Evolutionary conservation across 2,797 vertebrate species (phyloP).

Genomic region (Lepilemur ruficaudatus): DNA sequence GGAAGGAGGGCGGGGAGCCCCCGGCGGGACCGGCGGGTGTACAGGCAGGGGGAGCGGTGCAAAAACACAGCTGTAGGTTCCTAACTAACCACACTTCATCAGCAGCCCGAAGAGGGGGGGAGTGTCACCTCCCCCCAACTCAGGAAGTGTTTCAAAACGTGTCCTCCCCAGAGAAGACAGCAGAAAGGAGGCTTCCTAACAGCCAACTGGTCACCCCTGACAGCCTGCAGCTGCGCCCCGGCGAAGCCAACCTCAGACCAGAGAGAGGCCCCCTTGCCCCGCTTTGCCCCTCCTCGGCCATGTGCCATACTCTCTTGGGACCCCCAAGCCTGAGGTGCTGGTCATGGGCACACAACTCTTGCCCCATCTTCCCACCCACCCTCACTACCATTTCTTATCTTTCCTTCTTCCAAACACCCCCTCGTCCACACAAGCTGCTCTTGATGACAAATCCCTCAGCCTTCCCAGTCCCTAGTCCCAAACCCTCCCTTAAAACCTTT

Average conservation of each 20-base stretch:
- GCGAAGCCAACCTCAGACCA: not conserved
- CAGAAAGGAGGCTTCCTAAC: constrained; percentile 20
- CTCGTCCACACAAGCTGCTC: not conserved
- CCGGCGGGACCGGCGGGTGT: not conserved
- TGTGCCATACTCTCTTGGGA: not conserved
- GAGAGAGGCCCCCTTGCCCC: not conserved
- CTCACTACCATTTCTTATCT: not conserved
- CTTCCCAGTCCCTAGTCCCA: not conserved
- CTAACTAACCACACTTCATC: constrained; percentile 34
- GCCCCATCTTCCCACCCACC: not conserved
- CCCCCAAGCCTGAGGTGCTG: not conserved
- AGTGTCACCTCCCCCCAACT: not conserved
- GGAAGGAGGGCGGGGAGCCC: not conserved
- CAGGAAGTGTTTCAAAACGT: constrained; percentile 27
- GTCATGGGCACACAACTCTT: not conserved
- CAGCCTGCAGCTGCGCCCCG: not conserved
- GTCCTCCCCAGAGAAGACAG: not conserved
- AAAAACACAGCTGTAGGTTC: constrained; percentile 57
- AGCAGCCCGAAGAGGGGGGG: not conserved
- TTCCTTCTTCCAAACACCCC: not conserved
- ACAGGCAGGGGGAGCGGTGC: not conserved
- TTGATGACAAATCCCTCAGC: not conserved
- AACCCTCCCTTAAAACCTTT: not conserved
- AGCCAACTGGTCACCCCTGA: not conserved
- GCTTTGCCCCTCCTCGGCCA: not conserved